Percentiles rank a stretch among this genome's conserved stretches.
Conservation (phyloP, 2,113 vertebrate genomes). For the Chlamydotis undulata region DNA sequence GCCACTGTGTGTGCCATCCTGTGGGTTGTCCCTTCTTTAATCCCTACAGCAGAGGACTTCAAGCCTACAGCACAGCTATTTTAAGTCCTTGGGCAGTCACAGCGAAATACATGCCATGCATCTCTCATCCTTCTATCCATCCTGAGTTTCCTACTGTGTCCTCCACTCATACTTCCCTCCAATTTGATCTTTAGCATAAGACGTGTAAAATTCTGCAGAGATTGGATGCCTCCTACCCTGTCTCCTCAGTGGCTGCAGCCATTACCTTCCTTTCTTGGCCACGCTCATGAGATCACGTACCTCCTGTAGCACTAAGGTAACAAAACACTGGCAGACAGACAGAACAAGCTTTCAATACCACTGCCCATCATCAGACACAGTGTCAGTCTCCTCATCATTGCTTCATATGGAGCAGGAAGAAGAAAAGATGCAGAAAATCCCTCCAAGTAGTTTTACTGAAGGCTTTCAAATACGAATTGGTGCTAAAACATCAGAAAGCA, state of each 20-base stretch:
- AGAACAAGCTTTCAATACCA: conserved; percentile 15
- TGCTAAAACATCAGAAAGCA: not conserved
- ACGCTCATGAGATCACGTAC: not conserved
- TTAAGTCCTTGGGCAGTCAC: not conserved
- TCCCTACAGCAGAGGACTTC: conserved; percentile 37
- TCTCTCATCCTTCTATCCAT: conserved; percentile 39
- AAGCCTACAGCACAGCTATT: not conserved
- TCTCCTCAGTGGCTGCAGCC: conserved; percentile 22
- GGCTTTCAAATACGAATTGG: conserved; percentile 42
- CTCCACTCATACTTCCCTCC: conserved; percentile 31
- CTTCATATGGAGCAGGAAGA: conserved; percentile 51
- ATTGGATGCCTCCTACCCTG: conserved; percentile 23
- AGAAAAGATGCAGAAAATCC: conserved; percentile 43
- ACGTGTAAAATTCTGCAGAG: conserved; percentile 24
- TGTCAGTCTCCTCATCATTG: conserved; percentile 58
- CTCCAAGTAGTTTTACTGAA: conserved; percentile 47
- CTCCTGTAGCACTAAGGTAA: conserved; percentile 30
- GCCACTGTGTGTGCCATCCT: not conserved
- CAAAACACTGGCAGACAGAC: not conserved
- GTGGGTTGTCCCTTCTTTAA: conserved; percentile 33
- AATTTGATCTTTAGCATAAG: conserved; percentile 42
- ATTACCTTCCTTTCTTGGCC: conserved; percentile 47
- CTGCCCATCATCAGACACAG: conserved; percentile 49
- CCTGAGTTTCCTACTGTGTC: conserved; percentile 48
- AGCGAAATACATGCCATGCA: not conserved